Conservation (phyloP, 2,113 vertebrate genomes). For the Callipepla squamata region DNA sequence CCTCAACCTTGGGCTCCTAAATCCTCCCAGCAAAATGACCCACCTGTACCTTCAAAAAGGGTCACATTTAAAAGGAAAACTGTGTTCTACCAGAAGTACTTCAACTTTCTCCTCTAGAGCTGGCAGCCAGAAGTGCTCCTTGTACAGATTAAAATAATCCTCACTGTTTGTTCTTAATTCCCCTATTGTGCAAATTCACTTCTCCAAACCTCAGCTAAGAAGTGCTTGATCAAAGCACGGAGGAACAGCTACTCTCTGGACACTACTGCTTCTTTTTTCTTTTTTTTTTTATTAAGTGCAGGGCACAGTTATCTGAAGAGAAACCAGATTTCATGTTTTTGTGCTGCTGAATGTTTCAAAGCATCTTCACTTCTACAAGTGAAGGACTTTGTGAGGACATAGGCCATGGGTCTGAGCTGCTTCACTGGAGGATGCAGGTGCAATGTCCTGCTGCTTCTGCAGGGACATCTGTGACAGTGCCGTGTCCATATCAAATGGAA, state of each 20-base stretch:
- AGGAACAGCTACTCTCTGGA: background rate
- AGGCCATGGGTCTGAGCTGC: background rate
- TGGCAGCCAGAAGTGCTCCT: background rate
- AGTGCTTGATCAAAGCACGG: background rate
- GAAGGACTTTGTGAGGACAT: background rate
- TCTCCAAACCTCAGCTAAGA: background rate
- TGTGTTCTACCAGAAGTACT: background rate
- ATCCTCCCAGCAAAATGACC: background rate
- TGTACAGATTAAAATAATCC: background rate
- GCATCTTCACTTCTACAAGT: background rate
- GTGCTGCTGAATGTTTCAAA: background rate
- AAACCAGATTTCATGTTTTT: background rate
- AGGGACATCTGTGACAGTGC: background rate
- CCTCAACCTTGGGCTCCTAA: background rate
- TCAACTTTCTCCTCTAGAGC: background rate
- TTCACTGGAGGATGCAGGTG: background rate
- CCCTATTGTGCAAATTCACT: background rate
- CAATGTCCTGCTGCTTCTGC: background rate
- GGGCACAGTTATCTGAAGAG: background rate
- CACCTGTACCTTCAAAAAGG: background rate
- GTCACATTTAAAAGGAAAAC: background rate
- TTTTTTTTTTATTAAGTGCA: background rate
- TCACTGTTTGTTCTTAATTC: background rate
- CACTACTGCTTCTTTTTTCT: background rate
- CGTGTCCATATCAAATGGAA: background rate